Conservation (phyloP, 2,113 vertebrate genomes). For the Passer montanus region DNA sequence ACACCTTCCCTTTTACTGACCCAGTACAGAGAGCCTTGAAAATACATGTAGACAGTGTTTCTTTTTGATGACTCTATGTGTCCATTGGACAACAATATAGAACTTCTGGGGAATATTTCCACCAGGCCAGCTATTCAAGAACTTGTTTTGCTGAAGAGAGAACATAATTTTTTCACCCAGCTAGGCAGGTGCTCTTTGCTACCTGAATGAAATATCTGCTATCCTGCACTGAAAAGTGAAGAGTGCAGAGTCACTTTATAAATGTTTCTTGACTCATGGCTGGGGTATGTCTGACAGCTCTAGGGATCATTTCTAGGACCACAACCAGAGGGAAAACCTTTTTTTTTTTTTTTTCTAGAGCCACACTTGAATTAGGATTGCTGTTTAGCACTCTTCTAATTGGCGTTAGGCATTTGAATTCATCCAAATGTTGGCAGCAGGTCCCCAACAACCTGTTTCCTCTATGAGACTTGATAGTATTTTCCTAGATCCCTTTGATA, state of each 20-base stretch:
- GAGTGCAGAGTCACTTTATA: neutral
- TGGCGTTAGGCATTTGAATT: neutral
- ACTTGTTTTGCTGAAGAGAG: neutral
- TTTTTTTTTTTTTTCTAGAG: neutral
- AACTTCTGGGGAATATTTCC: neutral
- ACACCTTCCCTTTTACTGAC: neutral
- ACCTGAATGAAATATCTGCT: neutral
- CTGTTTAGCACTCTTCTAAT: neutral
- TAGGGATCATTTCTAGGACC: neutral
- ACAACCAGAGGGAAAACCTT: constrained; percentile 39
- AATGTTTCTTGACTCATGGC: constrained; percentile 54
- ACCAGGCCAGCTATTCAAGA: neutral
- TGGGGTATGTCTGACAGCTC: constrained; percentile 12
- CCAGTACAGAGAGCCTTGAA: neutral
- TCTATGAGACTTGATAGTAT: neutral
- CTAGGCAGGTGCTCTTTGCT: neutral
- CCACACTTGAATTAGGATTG: constrained; percentile 16
- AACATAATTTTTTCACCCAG: neutral
- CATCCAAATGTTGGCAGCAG: neutral
- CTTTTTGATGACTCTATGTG: neutral
- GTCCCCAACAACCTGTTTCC: neutral
- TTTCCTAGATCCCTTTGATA: neutral
- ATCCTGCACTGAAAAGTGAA: neutral
- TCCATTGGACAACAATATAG: neutral
- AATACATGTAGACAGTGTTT: neutral